These are phyloP conservation scores for Atta texana DNA, from an alignment of 1,140 invertebrate species.

Conservation along the genomic window DNA sequence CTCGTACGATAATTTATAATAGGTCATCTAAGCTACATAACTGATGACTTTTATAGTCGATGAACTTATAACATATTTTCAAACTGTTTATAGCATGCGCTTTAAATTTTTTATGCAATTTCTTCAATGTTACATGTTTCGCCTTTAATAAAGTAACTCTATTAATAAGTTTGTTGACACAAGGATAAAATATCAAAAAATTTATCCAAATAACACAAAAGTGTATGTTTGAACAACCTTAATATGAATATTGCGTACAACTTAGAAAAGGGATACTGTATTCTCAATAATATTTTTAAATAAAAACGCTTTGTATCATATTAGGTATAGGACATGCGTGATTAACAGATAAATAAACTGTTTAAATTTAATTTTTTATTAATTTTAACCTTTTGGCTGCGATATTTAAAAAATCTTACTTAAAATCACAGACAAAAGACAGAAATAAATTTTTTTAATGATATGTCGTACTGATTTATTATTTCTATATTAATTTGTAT, in stretches of 20 bases:
- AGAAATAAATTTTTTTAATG: not conserved
- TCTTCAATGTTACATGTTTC: not conserved
- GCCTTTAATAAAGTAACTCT: not conserved
- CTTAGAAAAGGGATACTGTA: not conserved
- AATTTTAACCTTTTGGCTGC: slow-evolving; percentile 16
- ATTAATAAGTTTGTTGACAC: slow-evolving; percentile 19
- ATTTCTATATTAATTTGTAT: slow-evolving; percentile 15
- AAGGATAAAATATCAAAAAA: not conserved
- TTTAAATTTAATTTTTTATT: slow-evolving; percentile 7
- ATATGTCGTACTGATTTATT: not conserved
- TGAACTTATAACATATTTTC: slow-evolving; percentile 43
- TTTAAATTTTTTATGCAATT: slow-evolving; percentile 28
- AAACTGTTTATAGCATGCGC: not conserved
- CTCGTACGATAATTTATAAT: slow-evolving; percentile 34
- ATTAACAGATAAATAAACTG: slow-evolving; percentile 3
- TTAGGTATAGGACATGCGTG: slow-evolving; percentile 5
- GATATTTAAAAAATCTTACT: not conserved
- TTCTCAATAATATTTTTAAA: not conserved
- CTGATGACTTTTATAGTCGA: slow-evolving; percentile 46
- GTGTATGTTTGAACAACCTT: not conserved
- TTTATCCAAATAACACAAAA: not conserved
- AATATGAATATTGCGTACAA: not conserved
- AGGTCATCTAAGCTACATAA: slow-evolving; percentile 45
- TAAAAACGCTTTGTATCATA: not conserved
- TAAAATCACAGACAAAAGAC: not conserved